A percentile compares a stretch with the other conserved stretches of the same genome.
These are phyloP conservation scores for Cladopsammia gracilis DNA, from an alignment of 64 coral and sea anemone species.

Conservation along the genomic window DNA sequence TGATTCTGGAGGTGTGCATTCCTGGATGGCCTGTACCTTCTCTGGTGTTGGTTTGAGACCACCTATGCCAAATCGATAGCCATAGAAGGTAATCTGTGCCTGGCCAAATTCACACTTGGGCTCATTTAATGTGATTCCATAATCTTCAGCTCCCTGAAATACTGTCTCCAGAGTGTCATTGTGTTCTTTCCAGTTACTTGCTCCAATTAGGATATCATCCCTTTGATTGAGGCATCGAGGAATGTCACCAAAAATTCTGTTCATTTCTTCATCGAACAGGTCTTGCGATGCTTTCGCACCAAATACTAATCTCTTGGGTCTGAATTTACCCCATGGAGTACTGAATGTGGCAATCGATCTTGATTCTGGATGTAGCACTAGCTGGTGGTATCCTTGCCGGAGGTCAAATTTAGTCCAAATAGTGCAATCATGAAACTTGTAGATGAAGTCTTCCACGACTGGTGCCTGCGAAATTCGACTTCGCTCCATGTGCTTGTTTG, in stretches of 20 bases:
- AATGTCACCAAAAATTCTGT: no score
- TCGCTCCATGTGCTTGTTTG: conserved; percentile 5
- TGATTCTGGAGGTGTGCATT: background rate
- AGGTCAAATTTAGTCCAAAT: conserved; percentile 59
- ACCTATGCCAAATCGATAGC: background rate
- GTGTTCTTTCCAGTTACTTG: no score
- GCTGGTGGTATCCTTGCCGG: conserved; percentile 52
- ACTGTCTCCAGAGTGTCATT: no score
- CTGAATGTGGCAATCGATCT: conserved; percentile 33
- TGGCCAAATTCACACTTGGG: conserved; percentile 40
- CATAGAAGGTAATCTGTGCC: conserved; percentile 8
- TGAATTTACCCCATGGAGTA: no score
- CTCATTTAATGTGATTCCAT: conserved; percentile 52
- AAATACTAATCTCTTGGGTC: no score
- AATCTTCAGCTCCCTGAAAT: conserved; percentile 37
- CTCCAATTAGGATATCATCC: no score
- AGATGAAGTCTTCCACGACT: conserved; percentile 53
- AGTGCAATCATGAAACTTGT: conserved; percentile 46
- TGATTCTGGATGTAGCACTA: conserved; percentile 39
- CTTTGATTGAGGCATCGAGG: no score
- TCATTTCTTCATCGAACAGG: no score
- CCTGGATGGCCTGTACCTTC: background rate
- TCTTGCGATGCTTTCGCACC: no score
- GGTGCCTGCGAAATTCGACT: conserved; percentile 22
- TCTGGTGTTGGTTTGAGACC: conserved; percentile 6